Base-by-base conservation (phyloP, 2,797 vertebrate species). In the Remorina albescens region DNA sequence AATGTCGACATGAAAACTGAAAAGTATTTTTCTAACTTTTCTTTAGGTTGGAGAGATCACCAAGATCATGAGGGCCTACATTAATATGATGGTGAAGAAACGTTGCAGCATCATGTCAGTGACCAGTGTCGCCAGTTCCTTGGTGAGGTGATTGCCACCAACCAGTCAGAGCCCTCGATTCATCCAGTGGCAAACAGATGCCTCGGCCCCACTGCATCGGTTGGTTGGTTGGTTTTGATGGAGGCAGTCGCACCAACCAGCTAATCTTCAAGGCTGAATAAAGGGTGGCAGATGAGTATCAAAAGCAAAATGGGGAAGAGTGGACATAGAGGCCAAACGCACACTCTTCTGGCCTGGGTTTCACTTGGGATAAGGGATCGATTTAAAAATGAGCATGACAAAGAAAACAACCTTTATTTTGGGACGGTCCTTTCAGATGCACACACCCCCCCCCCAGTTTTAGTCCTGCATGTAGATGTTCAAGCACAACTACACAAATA, bases 11-110 rank as follows among this genome's bases (percentile, higher is more conserved):
- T 58, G 4, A 13, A 19, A 28, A 65, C 7, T 46, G 39, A 56
- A n/a, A n/a, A 12, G 10, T 10, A 9, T 78, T 70, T 10, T 34
- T 65, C 57, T 47, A 18, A 21, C 21, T 76, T n/a, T n/a, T n/a
- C 71, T 85, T 8, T 44, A 98, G 97, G 97, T 98, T 37, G 96
- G 96, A 0, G 97, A 98, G 89, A 96, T 98, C 88, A 96, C 96
- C 44, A 98, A 98, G 93, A 97, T 98, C 88, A 97, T 98, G 97
- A 96, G 95, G 83, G 97, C 96, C 0, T 98, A 98, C 91, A 98
- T 98, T 76, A 98, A 97, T 89, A 98, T 97, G 96, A 92, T 98
- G 13, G 97, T 97, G 89, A 97, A 97, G 92, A 97, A 98, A 75
- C 96, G 97, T 68, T 98, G 96, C 94, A 97, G 97, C 23, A 93